Evolutionary conservation across 2,113 vertebrate species (phyloP), one percentile per base, ranked within the genome.

Genomic region (Leptobrachium leishanense): DNA sequence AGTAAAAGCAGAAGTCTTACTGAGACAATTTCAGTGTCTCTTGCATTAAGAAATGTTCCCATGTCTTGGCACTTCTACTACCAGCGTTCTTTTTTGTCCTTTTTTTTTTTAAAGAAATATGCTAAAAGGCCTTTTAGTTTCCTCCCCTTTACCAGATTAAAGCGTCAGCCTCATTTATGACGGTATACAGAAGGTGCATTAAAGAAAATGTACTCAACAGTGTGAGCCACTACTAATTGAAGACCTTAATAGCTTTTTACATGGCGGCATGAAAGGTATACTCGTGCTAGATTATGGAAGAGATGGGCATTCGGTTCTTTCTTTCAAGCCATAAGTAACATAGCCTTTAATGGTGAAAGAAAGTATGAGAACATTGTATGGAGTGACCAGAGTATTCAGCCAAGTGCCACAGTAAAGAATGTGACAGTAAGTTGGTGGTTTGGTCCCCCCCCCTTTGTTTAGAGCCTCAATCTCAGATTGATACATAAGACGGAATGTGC

Each of bases 31-130:
- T 87, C 83, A 82, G 82, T 85, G 75, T 83, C 90, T 85, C 87
- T 85, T 90, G 86, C 85, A 90, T 91, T 88, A 89, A 87, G 86
- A 86, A 85, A 88, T 89, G 86, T 91, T 89, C 85, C 83, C 86
- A 83, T 72, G 69, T 87, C 84, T 84, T 2, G 9, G 83, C 83
- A 84, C 84, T 89, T 87, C 89, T 88, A 78, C 86, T 89, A 89
- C 92, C 91, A 92, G 20, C 20, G 20, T 31, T 31, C 20, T 31
- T 31, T 31, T 31, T 31, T 31, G 20, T 31, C 91, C 90, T 89
- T 80, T 90, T 92, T 67, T 59, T 50, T 92, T 88, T 85, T 86
- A 88, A 88, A 89, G 89, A 88, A 91, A 92, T 91, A 88, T 87
- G 84, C 85, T 90, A 88, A 91, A 83, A 90, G 88, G 85, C 87